Base-by-base conservation (phyloP, 2,113 vertebrate species). In the Amphilophus citrinellus region DNA sequence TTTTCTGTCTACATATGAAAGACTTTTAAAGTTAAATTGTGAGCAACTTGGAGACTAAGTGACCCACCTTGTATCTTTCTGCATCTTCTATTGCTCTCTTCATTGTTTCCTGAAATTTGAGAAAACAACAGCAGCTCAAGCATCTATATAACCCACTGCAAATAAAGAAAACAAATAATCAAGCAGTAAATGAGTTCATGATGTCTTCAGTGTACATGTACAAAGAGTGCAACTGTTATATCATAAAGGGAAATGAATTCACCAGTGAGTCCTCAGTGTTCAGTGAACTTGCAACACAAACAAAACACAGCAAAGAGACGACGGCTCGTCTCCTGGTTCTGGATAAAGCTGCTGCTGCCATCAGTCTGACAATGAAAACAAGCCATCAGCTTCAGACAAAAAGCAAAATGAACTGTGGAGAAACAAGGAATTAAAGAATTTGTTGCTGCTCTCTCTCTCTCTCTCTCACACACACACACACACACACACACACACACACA, bases 41-140 rank as follows among this genome's bases (percentile, higher is more conserved):
- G 37, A 37, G 37, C 20, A 65, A 66, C 63, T 44, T 66, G 1
- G 37, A 66, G n/a, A 44, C n/a, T 44, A 6, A 17, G n/a, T 44
- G 37, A 17, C 37, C n/a, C 63, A 66, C 63, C 63, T 66, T 66
- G 37, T 7, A 22, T 66, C 13, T 66, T 0, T 66, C 63, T 66
- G 37, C 63, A n/a, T 22, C 37, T 66, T 42, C 39, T 44, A 10
- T 17, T 0, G 0, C 1, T 66, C 0, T 24, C 7, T 9, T 44
- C 11, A 66, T 24, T 14, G 4, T 13, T 47, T 47, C 3, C 44
- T 47, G 44, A 47, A 14, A 47, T 13, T 47, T 47, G 13, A 47
- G 3, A 47, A 14, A 1, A 47, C 3, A 5, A 14, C 3, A 47
- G 44, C 4, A 1, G 0, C 13, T 66, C 63, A 65, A 65, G 11